These are phyloP conservation scores for Euwallacea fornicatus DNA, from an alignment of 1,140 invertebrate species.

Conservation along the genomic window DNA sequence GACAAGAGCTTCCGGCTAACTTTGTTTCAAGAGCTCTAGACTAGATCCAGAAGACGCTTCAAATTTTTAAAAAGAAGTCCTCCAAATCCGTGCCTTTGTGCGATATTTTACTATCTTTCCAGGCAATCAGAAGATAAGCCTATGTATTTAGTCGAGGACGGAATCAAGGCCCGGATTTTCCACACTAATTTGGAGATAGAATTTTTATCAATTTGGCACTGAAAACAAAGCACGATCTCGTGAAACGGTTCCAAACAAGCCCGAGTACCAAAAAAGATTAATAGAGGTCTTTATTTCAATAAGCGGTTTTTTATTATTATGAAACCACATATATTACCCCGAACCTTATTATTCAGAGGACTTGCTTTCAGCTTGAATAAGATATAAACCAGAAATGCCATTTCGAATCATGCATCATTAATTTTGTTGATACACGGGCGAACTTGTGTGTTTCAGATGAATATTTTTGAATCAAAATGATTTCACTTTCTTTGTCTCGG, in stretches of 20 bases:
- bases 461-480: constrained; percentile 3
- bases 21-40: constrained; percentile 4
- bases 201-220: neutral
- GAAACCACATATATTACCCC: constrained; percentile 19
- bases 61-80: too few relatives aligned
- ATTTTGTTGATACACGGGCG: constrained; percentile 20
- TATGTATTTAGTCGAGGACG: too few relatives aligned
- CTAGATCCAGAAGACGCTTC: constrained; percentile 1
- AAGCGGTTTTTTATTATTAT: constrained; percentile 17
- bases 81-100: too few relatives aligned
- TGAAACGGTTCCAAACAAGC: too few relatives aligned
- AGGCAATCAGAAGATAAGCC: too few relatives aligned
- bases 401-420: constrained; percentile 26
- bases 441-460: constrained; percentile 1
- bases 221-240: neutral
- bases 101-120: too few relatives aligned
- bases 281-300: constrained; percentile 14
- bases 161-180: too few relatives aligned
- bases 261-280: too few relatives aligned
- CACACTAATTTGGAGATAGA: neutral
- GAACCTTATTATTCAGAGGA: constrained; percentile 18
- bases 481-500: neutral
- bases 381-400: constrained; percentile 26
- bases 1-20: constrained; percentile 18
- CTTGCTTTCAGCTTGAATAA: constrained; percentile 4